phyloP scores from a whole-genome alignment of 2,797 vertebrate genomes.

The Gouania willdenowi region DNA sequence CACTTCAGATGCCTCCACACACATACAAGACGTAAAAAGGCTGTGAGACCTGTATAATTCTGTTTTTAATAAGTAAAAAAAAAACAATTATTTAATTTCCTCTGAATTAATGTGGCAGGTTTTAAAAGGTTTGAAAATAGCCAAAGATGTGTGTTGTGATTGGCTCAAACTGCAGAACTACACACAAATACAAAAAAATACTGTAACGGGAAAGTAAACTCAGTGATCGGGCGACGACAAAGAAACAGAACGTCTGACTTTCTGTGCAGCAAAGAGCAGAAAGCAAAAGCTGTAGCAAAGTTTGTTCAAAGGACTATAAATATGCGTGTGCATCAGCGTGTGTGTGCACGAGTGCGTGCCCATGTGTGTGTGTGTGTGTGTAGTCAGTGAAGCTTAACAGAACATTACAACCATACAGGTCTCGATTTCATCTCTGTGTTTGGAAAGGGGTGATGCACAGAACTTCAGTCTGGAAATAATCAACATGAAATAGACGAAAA shows the following conservation, averaged over 20 bases:
- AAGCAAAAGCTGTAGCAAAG: slow-evolving; percentile 14
- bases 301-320: background rate
- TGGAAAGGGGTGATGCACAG: slow-evolving; percentile 13
- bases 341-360: background rate
- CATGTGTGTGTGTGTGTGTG: background rate
- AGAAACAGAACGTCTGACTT: too few species aligned
- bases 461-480: slow-evolving; percentile 60
- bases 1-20: background rate
- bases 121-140: background rate
- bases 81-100: too few species aligned
- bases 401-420: slow-evolving; percentile 10
- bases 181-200: background rate
- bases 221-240: too few species aligned
- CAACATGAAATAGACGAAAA: slow-evolving; percentile 54
- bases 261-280: too few species aligned
- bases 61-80: background rate
- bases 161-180: slow-evolving; percentile 8
- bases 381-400: slow-evolving; percentile 27
- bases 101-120: too few species aligned
- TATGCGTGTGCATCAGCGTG: background rate
- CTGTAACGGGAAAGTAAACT: background rate
- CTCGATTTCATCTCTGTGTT: slow-evolving; percentile 22
- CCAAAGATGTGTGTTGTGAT: too few species aligned
- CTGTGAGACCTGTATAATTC: background rate
- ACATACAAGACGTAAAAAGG: slow-evolving; percentile 3